These are phyloP conservation scores for Haemorhous mexicanus DNA, from an alignment of 2,113 vertebrate species.

Conservation along the genomic window DNA sequence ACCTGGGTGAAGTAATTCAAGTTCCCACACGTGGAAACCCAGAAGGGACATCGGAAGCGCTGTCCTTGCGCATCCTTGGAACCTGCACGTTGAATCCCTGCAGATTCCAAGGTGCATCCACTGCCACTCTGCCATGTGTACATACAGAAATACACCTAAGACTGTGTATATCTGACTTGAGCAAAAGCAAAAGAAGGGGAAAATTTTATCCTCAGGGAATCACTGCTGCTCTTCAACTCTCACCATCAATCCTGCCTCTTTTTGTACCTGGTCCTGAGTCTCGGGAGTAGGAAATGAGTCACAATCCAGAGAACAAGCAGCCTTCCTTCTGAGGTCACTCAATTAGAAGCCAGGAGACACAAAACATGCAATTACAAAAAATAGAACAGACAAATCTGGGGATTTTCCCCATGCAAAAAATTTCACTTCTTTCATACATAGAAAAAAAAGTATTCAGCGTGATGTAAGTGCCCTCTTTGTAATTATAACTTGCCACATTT, in stretches of 20 bases:
- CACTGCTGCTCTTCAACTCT: not conserved
- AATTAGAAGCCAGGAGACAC: not conserved
- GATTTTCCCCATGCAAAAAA: not conserved
- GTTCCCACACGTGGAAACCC: accelerated
- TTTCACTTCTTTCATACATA: not conserved
- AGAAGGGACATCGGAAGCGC: not conserved
- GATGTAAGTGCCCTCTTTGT: not conserved
- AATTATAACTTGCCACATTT: conserved; percentile 5
- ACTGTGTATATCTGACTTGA: not conserved
- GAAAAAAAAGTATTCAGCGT: not conserved
- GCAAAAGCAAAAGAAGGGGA: not conserved
- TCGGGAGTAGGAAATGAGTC: not conserved
- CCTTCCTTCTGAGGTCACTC: not conserved
- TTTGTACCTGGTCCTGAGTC: not conserved
- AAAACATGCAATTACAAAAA: not conserved
- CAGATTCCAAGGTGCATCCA: not conserved
- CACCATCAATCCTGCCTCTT: not conserved
- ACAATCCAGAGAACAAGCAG: not conserved
- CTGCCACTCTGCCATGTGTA: not conserved
- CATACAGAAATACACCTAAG: not conserved
- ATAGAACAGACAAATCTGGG: not conserved
- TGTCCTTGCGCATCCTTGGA: accelerated
- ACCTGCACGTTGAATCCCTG: not conserved
- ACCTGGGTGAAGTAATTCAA: not conserved
- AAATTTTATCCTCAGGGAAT: not conserved